Evolutionary conservation across 2,113 vertebrate genomes (phyloP), one percentile per base, ranked within the genome.

Genomic region (Rhizomys pruinosus): DNA sequence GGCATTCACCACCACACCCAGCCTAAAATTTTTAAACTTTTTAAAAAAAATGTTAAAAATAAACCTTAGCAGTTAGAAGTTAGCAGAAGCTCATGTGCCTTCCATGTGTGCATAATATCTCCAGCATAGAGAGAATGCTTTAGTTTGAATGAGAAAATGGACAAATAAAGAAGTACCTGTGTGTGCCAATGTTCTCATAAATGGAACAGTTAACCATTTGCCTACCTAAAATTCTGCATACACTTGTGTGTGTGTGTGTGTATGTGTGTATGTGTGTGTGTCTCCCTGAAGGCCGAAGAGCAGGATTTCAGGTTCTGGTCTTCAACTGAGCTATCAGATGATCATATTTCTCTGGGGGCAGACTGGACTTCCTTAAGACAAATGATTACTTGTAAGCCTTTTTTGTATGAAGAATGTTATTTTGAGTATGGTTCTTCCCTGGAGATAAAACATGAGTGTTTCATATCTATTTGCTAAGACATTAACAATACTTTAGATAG

Each of bases 331-430:
- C 17, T 71, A 13, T 77, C 29, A 63, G 34, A 34, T 74, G 11
- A 69, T 77, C 73, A 92, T 10, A 79, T 90, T 81, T 17, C 37
- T 82, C 91, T 82, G 57, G 37, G 57, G 37, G 25, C 7, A 20
- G 84, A 85, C 72, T 92, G 55, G 32, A 20, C 4, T 80, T 39
- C 34, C 20, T 90, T 95, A 93, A 81, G 66, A 59, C 27, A 92
- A 92, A 85, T 88, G 63, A 77, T 92, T 63, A 84, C 71, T 90
- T 72, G 5, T 77, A 68, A 81, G 47, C 47, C 19, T 42, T 87
- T 27, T 17, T 94, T 84, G 25, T 84, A 84, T 88, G 19, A 39
- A 91, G 63, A 73, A n/a, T 93, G 39, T 86, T 66, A n/a, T 86
- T 93, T 81, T 87, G 4, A 74, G 63, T 37, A 64, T 66, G 1